Conservation (phyloP, 2,797 vertebrate species). For the Acipenser ruthenus region DNA sequence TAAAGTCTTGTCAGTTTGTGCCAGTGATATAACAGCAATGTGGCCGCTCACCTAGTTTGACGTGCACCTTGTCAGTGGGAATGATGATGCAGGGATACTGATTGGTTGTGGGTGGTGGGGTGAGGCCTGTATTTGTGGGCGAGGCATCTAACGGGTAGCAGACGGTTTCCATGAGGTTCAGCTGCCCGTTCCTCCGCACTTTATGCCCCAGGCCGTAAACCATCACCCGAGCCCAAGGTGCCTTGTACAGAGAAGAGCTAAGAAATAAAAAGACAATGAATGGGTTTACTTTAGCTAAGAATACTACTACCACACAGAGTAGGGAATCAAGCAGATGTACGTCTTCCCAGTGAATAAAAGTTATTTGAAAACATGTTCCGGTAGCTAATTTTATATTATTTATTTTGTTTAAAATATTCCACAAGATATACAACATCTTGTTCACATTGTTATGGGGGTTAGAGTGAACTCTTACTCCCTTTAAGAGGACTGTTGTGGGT, state of each 20-base stretch:
- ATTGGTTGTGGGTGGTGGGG: conserved; percentile 88
- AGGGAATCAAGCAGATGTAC: too few species aligned
- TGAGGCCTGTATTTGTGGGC: conserved; percentile 95
- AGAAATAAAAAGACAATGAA: not conserved
- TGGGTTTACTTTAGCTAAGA: too few species aligned
- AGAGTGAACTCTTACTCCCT: too few species aligned
- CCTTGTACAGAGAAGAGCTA: conserved; percentile 94
- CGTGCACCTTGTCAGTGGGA: conserved; percentile 91
- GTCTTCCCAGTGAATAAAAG: too few species aligned
- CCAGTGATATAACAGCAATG: not conserved
- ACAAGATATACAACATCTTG: too few species aligned
- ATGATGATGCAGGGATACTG: conserved; percentile 92
- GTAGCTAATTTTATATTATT: too few species aligned
- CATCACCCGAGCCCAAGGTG: conserved; percentile 90
- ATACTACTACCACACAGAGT: too few species aligned
- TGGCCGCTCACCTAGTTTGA: conserved; percentile 77
- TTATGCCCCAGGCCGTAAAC: conserved; percentile 95
- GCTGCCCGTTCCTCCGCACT: conserved; percentile 85
- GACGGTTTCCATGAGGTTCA: conserved; percentile 88
- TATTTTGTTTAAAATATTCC: too few species aligned
- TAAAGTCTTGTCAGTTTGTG: too few species aligned
- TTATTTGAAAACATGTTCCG: too few species aligned
- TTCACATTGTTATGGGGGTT: too few species aligned
- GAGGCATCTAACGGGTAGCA: conserved; percentile 93
- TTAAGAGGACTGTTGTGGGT: too few species aligned